phyloP scores from a whole-genome alignment of 2,113 vertebrate species.

The Microtus ochrogaster region DNA sequence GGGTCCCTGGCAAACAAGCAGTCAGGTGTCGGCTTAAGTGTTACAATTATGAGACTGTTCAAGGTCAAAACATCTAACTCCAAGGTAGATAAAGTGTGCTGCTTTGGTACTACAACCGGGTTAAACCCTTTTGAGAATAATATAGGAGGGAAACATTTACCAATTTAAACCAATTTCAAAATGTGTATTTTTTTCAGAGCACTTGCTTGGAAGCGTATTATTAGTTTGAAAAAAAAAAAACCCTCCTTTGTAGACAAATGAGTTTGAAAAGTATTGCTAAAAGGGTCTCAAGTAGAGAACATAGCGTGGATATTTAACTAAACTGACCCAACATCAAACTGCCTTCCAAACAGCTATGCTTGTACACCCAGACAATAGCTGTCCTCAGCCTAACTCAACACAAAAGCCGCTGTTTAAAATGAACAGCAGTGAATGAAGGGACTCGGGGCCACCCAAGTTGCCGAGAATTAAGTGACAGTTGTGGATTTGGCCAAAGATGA shows the following conservation, averaged over 20 bases:
- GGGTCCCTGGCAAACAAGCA: not conserved
- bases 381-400: no score
- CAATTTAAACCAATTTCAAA: constrained; percentile 1
- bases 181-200: constrained; percentile 42
- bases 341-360: not conserved
- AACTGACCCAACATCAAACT: not conserved
- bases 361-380: not conserved
- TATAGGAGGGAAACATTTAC: not conserved
- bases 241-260: not conserved
- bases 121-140: constrained; percentile 29
- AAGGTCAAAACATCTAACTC: not conserved
- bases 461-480: no score
- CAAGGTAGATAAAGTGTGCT: not conserved
- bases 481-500: not conserved
- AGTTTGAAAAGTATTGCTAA: constrained; percentile 21
- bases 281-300: not conserved
- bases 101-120: not conserved
- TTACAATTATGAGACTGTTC: not conserved
- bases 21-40: not conserved
- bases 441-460: not conserved
- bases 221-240: not conserved
- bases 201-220: not conserved
- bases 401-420: not conserved
- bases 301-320: not conserved
- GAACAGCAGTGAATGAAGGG: no score